phyloP scores from a whole-genome alignment of 2,888 invertebrate species.

The Eutolmus rufibarbis region DNA sequence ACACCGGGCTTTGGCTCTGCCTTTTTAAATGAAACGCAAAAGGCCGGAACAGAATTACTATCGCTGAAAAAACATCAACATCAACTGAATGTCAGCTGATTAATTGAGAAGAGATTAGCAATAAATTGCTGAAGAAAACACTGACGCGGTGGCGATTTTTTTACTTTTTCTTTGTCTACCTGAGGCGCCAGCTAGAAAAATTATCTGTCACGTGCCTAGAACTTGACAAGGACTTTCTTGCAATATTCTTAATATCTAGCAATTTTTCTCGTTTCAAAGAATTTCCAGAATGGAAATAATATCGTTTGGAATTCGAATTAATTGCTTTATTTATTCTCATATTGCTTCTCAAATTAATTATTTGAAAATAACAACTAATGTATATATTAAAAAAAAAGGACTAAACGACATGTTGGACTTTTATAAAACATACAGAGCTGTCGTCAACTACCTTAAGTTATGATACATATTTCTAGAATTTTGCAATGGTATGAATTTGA shows the following conservation, averaged over 20 bases:
- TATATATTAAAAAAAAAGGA: too few species aligned
- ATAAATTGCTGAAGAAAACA: not conserved
- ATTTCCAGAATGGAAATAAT: not conserved
- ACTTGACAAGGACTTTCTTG: not conserved
- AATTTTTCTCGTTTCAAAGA: not conserved
- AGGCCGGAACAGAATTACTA: not conserved
- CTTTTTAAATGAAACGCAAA: not conserved
- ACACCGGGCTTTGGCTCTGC: not conserved
- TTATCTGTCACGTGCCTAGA: not conserved
- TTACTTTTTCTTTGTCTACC: not conserved
- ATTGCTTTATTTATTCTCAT: not conserved
- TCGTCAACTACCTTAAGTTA: too few species aligned
- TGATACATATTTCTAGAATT: too few species aligned
- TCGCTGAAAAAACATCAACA: not conserved
- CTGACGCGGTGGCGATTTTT: not conserved
- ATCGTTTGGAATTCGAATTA: not conserved
- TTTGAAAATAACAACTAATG: too few species aligned
- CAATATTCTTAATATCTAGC: not conserved
- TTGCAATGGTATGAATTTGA: too few species aligned
- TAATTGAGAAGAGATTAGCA: not conserved
- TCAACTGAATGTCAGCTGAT: not conserved
- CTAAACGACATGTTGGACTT: too few species aligned
- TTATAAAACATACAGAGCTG: too few species aligned
- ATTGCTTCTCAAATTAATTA: not conserved
- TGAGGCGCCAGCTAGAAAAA: not conserved